Base-by-base conservation (phyloP, 2,113 vertebrate genomes). In the Clupea harengus region DNA sequence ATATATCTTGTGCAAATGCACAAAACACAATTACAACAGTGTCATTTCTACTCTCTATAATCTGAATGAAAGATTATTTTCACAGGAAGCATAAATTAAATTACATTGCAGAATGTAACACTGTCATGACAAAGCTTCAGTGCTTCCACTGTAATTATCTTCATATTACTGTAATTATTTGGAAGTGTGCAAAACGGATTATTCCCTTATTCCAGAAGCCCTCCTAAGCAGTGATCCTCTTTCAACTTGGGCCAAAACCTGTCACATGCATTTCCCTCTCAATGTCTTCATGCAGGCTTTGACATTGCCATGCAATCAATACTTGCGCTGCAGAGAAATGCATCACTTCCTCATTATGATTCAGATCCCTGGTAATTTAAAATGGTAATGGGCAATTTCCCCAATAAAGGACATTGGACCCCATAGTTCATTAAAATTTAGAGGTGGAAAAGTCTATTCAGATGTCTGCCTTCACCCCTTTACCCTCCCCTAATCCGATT, bases 101-200 rank as follows among this genome's bases (percentile, higher is more conserved):
- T 95, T 91, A 92, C 88, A 89, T 88, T 88, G 89, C 85, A 89
- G 88, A 89, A 92, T 87, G 87, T 92, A 90, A 91, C 92, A 90
- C 89, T 91, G 90, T 89, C 88, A 78, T 91, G 91, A 94, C 92
- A 89, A 93, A 93, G 92, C 91, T 88, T 87, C 85, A 89, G 86
- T 88, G 90, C 90, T 89, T 92, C 89, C 82, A 87, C 90, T 90
- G 88, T 92, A 94, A 95, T 95, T 94, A 94, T 95, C 89, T 94
- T 92, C 87, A 89, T 92, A 92, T 94, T 92, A 93, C 91, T 92
- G 92, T 93, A 93, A 94, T 95, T 94, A 94, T 94, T 95, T 93
- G 60, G 92, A 94, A 93, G 90, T 91, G 89, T 91, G 91, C 87
- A 92, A 93, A 94, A 92, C 44, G 47, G 90, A 94, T 95, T 92